A percentile compares a stretch with the other conserved stretches of the same genome.
Evolutionary conservation across 2,797 vertebrate genomes (phyloP).

Genomic region (Apogon hyalosoma): DNA sequence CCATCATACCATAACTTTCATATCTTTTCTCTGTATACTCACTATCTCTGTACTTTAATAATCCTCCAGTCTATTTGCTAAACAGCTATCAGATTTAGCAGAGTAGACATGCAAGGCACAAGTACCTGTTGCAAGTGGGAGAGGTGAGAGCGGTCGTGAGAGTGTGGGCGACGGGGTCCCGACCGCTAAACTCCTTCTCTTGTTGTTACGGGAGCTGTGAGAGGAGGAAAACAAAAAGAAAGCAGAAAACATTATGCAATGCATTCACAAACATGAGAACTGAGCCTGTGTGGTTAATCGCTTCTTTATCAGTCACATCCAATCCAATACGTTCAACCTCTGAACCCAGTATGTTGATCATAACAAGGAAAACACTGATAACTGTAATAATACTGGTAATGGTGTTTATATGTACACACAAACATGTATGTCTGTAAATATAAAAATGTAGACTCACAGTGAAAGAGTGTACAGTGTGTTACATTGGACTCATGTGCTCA

Average conservation of each 20-base stretch:
- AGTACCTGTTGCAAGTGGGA: conserved; percentile 92
- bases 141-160: conserved; percentile 92
- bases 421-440: conserved; percentile 29
- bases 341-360: conserved; percentile 8
- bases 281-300: conserved; percentile 7
- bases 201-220: conserved; percentile 90
- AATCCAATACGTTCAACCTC: conserved; percentile 12
- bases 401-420: conserved; percentile 27
- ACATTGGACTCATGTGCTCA: background rate
- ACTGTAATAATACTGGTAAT: background rate
- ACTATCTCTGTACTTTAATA: background rate
- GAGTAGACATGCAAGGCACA: conserved; percentile 6
- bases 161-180: conserved; percentile 93
- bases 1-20: conserved; percentile 5
- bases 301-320: conserved; percentile 24
- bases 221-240: conserved; percentile 27
- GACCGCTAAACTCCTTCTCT: conserved; percentile 91
- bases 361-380: conserved; percentile 22
- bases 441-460: background rate
- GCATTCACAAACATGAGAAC: conserved; percentile 20
- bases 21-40: conserved; percentile 14
- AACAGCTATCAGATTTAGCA: conserved; percentile 2
- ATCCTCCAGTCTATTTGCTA: conserved; percentile 2
- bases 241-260: conserved; percentile 26
- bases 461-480: background rate